Base-by-base conservation (phyloP, 2,113 vertebrate species). In the Dolichallabes microphthalmus region DNA sequence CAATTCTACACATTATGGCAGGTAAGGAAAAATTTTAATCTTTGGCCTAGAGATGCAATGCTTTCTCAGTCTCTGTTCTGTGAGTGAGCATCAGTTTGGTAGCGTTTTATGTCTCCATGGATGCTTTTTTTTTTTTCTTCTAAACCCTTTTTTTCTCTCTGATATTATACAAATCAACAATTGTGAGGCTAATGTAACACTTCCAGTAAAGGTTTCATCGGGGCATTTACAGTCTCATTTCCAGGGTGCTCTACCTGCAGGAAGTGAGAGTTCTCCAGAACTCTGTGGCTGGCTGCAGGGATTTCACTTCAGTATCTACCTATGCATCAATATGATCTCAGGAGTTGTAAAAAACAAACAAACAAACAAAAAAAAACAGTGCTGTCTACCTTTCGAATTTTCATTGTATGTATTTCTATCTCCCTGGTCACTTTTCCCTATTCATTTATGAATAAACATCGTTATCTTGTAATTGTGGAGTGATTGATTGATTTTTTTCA, bases 381-480 rank as follows among this genome's bases (percentile, higher is more conserved):
- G 5, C 61, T 76, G 71, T 83, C 25, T 57, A 68, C 66, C 50
- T 73, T 73, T 22, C 14, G 30, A 15, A 82, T 77, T 19, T 73
- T 25, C 32, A 77, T 13, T 27, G 19, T 66, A 35, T 82, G 63
- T 85, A 53, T 30, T 53, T 87, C 60, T 73, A n/a, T 35, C 50
- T 88, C 27, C 39, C 15, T 82, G 55, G 63, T 52, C 27, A 82
- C 63, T 50, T 74, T 63, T 12, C 53, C 3, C 27, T 20, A 53
- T 75, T 87, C 17, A 69, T 76, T 63, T 60, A 66, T 80, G 45
- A 85, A 83, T 86, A 83, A 80, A 88, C 15, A n/a, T 57, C 66
- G 63, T 85, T 84, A 25, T 85, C 30, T 82, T 88, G 68, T 73
- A 86, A 30, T 88, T 86, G 13, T 35, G 63, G 73, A 76, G 75